Conservation (phyloP, 92 coral and sea anemone species). For the Parazoanthus swiftii region DNA sequence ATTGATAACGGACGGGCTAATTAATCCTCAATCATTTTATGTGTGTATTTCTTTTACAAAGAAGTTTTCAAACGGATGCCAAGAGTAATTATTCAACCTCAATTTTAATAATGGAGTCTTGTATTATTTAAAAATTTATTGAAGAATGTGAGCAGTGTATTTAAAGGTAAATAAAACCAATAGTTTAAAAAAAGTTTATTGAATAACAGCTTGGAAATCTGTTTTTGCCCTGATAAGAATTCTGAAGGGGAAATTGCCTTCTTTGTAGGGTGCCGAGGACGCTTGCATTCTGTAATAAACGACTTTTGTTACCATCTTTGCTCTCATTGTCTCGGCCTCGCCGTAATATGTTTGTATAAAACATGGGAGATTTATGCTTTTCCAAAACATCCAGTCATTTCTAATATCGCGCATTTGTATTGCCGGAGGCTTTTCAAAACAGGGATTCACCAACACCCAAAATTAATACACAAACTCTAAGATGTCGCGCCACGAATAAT, state of each 20-base stretch:
- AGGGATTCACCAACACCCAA: not conserved
- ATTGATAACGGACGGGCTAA: constrained; percentile 83
- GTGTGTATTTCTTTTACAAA: constrained; percentile 68
- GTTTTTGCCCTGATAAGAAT: constrained; percentile 58
- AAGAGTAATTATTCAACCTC: constrained; percentile 68
- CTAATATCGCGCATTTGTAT: constrained; percentile 16
- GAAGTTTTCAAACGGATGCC: constrained; percentile 77
- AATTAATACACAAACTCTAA: constrained; percentile 20
- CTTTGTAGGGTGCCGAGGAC: constrained; percentile 44
- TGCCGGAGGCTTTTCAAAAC: constrained; percentile 2
- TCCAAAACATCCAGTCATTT: constrained; percentile 3
- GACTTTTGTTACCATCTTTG: constrained; percentile 17
- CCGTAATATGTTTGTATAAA: constrained; percentile 42
- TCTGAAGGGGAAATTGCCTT: constrained; percentile 60
- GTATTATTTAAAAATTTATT: constrained; percentile 79
- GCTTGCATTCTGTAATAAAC: constrained; percentile 14
- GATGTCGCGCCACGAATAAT: constrained; percentile 11
- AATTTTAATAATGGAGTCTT: constrained; percentile 67
- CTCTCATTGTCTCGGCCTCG: constrained; percentile 17
- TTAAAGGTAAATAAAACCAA: constrained; percentile 65
- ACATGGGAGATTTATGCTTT: constrained; percentile 9
- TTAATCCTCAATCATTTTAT: constrained; percentile 65
- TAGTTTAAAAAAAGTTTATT: constrained; percentile 53
- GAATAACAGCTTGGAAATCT: constrained; percentile 44
- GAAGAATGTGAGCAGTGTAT: constrained; percentile 68